These are phyloP conservation scores for Pocota personata DNA, from an alignment of 2,888 invertebrate species.

Conservation along the genomic window DNA sequence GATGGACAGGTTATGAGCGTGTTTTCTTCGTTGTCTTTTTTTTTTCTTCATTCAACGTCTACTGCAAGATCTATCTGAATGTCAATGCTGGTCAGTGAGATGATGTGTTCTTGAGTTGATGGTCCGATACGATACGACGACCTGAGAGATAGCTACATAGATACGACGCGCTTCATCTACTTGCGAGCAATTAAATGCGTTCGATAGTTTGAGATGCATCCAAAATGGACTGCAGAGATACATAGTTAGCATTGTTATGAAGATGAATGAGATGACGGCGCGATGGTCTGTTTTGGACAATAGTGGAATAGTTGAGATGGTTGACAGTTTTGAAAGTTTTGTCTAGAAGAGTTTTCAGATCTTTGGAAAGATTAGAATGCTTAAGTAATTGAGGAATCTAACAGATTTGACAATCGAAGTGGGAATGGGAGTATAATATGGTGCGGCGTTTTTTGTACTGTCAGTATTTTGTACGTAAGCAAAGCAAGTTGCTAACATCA, in stretches of 20 bases:
- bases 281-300: constrained; percentile 36
- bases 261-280: constrained; percentile 50
- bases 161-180: constrained; percentile 30
- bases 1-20: constrained; percentile 72
- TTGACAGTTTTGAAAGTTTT: constrained; percentile 54
- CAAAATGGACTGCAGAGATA: constrained; percentile 42
- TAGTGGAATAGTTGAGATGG: constrained; percentile 35
- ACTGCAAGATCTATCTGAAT: constrained; percentile 67
- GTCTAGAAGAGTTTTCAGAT: constrained; percentile 22
- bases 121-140: constrained; percentile 44
- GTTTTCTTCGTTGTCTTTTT: constrained; percentile 39
- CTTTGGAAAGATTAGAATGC: constrained; percentile 6
- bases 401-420: constrained; percentile 36
- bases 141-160: constrained; percentile 49
- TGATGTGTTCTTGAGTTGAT: constrained; percentile 66
- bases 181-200: constrained; percentile 63
- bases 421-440: background rate
- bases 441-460: too few relatives aligned
- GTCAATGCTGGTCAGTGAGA: constrained; percentile 66
- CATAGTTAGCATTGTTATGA: constrained; percentile 56
- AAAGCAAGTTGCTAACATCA: too few relatives aligned
- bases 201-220: constrained; percentile 43
- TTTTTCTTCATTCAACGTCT: constrained; percentile 25
- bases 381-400: constrained; percentile 54
- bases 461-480: too few relatives aligned